Conservation (phyloP, 2,113 vertebrate genomes). For the Sinocyclocheilus anophthalmus region DNA sequence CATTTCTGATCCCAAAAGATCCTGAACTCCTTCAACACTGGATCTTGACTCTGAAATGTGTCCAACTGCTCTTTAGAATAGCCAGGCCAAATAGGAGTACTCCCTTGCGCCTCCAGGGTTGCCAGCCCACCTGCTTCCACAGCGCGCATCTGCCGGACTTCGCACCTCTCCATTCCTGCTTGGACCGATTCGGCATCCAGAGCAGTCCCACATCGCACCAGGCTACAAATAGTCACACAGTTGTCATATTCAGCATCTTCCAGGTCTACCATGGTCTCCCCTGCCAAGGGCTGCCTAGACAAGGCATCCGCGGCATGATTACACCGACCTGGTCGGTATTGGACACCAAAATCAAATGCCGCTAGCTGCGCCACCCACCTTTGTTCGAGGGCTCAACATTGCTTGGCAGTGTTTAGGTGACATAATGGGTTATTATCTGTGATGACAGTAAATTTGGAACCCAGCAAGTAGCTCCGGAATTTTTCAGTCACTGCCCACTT, state of each 20-base stretch:
- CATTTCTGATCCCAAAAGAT: too few relatives aligned
- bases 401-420: neutral
- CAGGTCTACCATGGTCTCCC: neutral
- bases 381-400: neutral
- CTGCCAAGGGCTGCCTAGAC: conserved; percentile 13
- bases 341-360: conserved; percentile 2
- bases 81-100: neutral
- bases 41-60: neutral
- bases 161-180: neutral
- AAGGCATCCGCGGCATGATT: neutral
- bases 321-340: neutral
- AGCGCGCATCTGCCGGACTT: neutral
- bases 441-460: neutral
- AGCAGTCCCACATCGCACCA: neutral
- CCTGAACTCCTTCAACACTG: too few relatives aligned
- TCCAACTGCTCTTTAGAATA: neutral
- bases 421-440: neutral
- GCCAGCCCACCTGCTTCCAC: neutral
- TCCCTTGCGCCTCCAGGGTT: neutral
- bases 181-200: neutral
- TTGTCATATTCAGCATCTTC: neutral
- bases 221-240: conserved; percentile 18
- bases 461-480: neutral
- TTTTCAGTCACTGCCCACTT: neutral
- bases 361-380: neutral